These are phyloP conservation scores for Drosophila hamatofila DNA, from an alignment of 2,888 invertebrate species.

Conservation along the genomic window DNA sequence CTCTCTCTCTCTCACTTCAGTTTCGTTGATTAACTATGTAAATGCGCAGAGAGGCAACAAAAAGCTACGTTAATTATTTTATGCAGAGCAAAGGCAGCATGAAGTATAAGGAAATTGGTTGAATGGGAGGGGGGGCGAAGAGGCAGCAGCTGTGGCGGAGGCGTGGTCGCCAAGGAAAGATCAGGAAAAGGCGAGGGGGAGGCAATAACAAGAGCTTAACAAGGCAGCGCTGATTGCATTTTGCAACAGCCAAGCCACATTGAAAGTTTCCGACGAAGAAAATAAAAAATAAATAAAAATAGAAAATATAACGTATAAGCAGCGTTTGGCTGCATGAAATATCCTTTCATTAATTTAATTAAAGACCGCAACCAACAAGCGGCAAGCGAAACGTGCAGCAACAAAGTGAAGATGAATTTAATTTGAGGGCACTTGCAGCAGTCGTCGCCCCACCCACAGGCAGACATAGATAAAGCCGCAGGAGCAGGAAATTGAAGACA, in stretches of 20 bases:
- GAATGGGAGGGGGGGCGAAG: background rate
- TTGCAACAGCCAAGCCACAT: slow-evolving; percentile 44
- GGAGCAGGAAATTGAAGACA: slow-evolving; percentile 5
- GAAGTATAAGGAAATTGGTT: slow-evolving; percentile 12
- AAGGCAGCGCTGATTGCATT: slow-evolving; percentile 70
- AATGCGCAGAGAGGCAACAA: slow-evolving; percentile 51
- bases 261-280: background rate
- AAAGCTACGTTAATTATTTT: slow-evolving; percentile 74
- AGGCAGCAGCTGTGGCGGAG: background rate
- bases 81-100: slow-evolving; percentile 40
- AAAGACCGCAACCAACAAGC: slow-evolving; percentile 48
- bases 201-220: slow-evolving; percentile 40
- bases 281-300: background rate
- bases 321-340: slow-evolving; percentile 25
- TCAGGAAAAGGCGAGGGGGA: background rate
- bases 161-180: background rate
- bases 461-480: background rate
- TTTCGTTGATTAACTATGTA: slow-evolving; percentile 67
- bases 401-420: slow-evolving; percentile 59
- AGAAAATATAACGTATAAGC: slow-evolving; percentile 28
- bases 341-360: slow-evolving; percentile 74
- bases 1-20: background rate
- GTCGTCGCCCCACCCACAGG: background rate
- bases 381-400: slow-evolving; percentile 19
- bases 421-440: slow-evolving; percentile 56